These are phyloP conservation scores for Drosophila sucinea DNA, from an alignment of 1,140 invertebrate species.

Conservation along the genomic window DNA sequence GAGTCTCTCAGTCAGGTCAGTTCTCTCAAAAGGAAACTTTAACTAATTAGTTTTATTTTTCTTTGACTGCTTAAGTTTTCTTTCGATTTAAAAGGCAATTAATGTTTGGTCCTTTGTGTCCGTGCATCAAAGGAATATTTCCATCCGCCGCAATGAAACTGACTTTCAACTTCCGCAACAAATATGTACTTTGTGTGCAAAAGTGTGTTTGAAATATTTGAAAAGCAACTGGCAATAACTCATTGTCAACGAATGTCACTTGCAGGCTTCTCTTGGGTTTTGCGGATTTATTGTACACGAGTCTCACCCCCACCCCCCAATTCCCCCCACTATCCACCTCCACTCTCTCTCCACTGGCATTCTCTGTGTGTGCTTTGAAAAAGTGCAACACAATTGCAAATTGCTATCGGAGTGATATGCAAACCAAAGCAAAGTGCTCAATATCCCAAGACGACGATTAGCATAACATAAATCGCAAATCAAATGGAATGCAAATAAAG, in stretches of 20 bases:
- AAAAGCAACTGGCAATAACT: slow-evolving; percentile 12
- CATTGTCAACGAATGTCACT: slow-evolving; percentile 14
- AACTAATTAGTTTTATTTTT: slow-evolving; percentile 7
- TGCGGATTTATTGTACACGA: neutral
- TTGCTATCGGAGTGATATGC: neutral
- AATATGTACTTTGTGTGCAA: neutral
- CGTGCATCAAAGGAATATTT: neutral
- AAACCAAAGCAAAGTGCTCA: slow-evolving; percentile 20
- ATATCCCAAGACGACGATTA: slow-evolving; percentile 37
- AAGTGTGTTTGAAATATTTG: neutral
- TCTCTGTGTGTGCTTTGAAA: neutral
- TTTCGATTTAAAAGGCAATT: neutral
- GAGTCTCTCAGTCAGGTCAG: neutral
- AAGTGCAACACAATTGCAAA: slow-evolving; percentile 12
- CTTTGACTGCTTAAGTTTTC: neutral
- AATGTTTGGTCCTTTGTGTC: neutral
- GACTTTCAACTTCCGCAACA: slow-evolving; percentile 5
- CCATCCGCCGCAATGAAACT: neutral
- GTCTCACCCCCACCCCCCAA: neutral
- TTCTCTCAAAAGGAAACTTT: neutral
- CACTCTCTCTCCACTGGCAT: neutral
- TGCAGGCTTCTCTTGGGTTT: slow-evolving; percentile 10
- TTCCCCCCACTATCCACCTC: neutral
- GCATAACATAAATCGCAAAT: slow-evolving; percentile 52
- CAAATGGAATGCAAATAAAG: slow-evolving; percentile 33